Evolutionary conservation across 2,888 invertebrate species (phyloP).

Genomic region (Caenorhabditis japonica): DNA sequence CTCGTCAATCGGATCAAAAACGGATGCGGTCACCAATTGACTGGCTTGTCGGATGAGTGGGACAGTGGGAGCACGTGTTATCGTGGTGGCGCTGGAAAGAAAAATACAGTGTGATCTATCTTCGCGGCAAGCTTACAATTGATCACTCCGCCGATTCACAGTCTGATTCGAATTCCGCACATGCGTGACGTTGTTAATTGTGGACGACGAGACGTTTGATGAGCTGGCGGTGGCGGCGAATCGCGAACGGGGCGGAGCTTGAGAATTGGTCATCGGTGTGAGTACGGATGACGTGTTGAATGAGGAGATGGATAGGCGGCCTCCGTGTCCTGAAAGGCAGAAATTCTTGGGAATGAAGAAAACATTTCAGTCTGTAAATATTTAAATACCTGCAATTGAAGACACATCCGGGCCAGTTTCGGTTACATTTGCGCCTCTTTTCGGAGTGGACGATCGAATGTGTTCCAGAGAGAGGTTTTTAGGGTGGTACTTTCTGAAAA

Average conservation of each 20-base stretch:
- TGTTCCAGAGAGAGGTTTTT: constrained; percentile 17
- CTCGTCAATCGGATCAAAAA: constrained; percentile 24
- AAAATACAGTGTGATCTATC: background rate
- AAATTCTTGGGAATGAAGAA: too few species aligned
- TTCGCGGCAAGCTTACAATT: constrained; percentile 1
- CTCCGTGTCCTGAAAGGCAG: constrained; percentile 32
- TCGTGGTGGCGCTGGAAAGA: constrained; percentile 11
- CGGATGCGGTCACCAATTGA: background rate
- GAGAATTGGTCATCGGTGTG: constrained; percentile 9
- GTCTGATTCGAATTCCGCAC: too few species aligned
- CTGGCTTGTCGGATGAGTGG: constrained; percentile 5
- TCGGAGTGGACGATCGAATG: constrained; percentile 41
- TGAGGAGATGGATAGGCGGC: constrained; percentile 19
- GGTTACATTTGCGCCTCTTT: constrained; percentile 14
- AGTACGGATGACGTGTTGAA: constrained; percentile 10
- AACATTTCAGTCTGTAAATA: too few species aligned
- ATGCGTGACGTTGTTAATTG: background rate
- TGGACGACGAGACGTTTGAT: constrained; percentile 8
- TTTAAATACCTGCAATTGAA: constrained; percentile 23
- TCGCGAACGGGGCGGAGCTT: too few species aligned
- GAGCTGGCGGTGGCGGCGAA: too few species aligned
- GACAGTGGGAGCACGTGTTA: background rate
- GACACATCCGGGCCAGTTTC: constrained; percentile 37
- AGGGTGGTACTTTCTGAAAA: constrained; percentile 50
- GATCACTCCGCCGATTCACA: too few species aligned